Evolutionary conservation across 2,113 vertebrate genomes (phyloP).

Genomic region (Bettongia penicillata): DNA sequence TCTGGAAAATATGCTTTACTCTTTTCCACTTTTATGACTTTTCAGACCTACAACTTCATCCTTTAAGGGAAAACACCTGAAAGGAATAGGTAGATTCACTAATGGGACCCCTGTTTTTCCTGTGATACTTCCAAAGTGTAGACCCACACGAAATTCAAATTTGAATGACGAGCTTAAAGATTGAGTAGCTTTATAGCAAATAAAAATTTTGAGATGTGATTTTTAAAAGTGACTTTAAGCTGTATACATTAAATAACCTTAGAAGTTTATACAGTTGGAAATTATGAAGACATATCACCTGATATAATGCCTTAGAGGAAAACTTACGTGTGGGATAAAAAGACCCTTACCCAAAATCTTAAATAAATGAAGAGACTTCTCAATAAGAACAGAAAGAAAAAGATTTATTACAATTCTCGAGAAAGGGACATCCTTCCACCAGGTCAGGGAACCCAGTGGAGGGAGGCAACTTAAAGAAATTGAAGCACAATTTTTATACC

Average conservation of each 20-base stretch:
- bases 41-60: neutral
- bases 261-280: constrained; percentile 65
- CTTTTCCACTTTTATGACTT: constrained; percentile 7
- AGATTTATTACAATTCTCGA: no score
- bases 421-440: no score
- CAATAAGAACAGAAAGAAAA: no score
- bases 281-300: constrained; percentile 65
- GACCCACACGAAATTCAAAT: constrained; percentile 22
- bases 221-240: constrained; percentile 34
- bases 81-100: constrained; percentile 7
- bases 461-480: no score
- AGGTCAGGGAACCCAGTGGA: no score
- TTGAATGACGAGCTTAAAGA: constrained; percentile 55
- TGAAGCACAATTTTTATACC: no score
- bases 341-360: no score
- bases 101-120: constrained; percentile 37
- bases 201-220: constrained; percentile 56
- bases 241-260: constrained; percentile 56
- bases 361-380: no score
- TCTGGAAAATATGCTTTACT: constrained; percentile 5
- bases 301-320: constrained; percentile 54
- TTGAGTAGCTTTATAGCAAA: constrained; percentile 39
- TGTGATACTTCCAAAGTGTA: constrained; percentile 39
- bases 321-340: no score
- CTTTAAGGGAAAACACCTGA: constrained; percentile 17